Evolutionary conservation across 2,113 vertebrate species (phyloP).

Genomic region (Hassar affinis): DNA sequence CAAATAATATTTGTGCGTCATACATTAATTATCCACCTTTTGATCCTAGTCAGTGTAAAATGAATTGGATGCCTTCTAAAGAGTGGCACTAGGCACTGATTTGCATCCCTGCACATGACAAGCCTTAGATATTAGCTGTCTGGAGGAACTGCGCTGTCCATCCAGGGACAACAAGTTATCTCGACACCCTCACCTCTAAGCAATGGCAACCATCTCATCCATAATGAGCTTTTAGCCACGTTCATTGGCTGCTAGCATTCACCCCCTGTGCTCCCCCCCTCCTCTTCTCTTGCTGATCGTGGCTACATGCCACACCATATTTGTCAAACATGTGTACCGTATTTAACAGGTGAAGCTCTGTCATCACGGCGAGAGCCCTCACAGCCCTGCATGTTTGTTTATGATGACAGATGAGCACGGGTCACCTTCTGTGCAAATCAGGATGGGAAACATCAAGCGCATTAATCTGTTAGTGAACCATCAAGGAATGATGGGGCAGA

Average conservation of each 20-base stretch:
- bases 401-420: constrained; percentile 58
- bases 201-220: constrained; percentile 16
- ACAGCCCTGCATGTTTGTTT: constrained; percentile 51
- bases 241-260: constrained; percentile 5
- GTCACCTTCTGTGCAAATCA: constrained; percentile 51
- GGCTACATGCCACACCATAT: constrained; percentile 43
- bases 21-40: constrained; percentile 49
- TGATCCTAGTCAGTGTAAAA: constrained; percentile 39
- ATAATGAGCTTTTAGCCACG: constrained; percentile 51
- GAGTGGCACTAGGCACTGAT: constrained; percentile 34
- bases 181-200: constrained; percentile 29
- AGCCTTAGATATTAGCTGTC: constrained; percentile 42
- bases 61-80: constrained; percentile 44
- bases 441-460: constrained; percentile 53
- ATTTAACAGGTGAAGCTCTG: constrained; percentile 37
- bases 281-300: constrained; percentile 28
- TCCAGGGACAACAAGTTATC: constrained; percentile 31
- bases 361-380: background rate
- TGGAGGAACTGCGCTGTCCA: background rate
- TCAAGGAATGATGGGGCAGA: constrained; percentile 35
- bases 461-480: constrained; percentile 48
- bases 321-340: constrained; percentile 43
- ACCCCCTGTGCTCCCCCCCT: background rate
- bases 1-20: constrained; percentile 40
- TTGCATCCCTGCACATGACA: constrained; percentile 47